Base-by-base conservation (phyloP, 1,140 invertebrate genomes). In the Pseudobourletiella spinata region DNA sequence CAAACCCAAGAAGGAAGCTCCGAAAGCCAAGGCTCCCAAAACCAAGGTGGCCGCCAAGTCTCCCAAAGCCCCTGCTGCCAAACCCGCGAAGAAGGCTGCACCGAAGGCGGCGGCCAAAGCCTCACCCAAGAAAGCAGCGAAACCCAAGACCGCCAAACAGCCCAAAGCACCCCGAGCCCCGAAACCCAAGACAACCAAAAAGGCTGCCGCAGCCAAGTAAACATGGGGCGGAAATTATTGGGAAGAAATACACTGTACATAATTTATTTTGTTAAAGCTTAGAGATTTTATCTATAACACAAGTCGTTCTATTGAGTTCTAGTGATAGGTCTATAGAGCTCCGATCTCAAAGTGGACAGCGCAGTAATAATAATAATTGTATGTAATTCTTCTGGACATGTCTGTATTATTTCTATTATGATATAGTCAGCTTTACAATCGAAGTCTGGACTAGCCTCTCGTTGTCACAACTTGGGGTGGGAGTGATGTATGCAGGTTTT, bases 1-100 rank as follows among this genome's bases (percentile, higher is more conserved):
- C 2, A 51, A 18, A 11, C 50, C 50, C 25, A 67, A 66, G 29
- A 72, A 71, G 39, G 69, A 71, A 44, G 52, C 70, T 6, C 65
- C 65, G 2, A 62, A 62, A 25, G 14, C 57, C 14, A 63, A 57
- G 32, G 39, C 42, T 25, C 32, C 63, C 2, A 3, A 28, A 22
- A 11, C 54, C 18, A 35, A 43, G 22, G 46, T 50, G 20, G 43
- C 44, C 2, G 32, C 54, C 32, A 57, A 63, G 22, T 52, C 61
- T 3, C 56, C 59, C 18, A 60, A 63, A 18, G 63, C 68, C 42
- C 18, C 22, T 2, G 56, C 32, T 20, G 29, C 54, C 22, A 51
- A 57, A n/a, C 22, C 20, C 8, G 30, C 50, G 15, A 71, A 68
- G 54, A 59, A 61, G 11, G 20, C 55, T n/a, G 61, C 63, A 2